Base-by-base conservation (phyloP, 2,113 vertebrate species). In the Elephas maximus region DNA sequence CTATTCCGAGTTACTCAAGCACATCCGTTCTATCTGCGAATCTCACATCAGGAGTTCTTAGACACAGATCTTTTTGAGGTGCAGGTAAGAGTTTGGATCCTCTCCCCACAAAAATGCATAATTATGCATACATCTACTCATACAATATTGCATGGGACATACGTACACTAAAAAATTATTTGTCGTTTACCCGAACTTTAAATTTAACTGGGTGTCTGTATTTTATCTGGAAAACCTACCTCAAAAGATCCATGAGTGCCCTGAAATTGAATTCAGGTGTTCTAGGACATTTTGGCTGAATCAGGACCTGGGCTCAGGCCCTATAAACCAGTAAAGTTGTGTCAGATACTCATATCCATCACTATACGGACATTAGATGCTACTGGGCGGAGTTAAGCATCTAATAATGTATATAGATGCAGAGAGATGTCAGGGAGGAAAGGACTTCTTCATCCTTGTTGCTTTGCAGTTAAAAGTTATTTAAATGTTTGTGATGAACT, bases 111-210 rank as follows among this genome's bases (percentile, higher is more conserved):
- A 67, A 48, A 73, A 81, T 60, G 30, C 26, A 57, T 83, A 84
- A 78, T 60, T 92, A 26, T 37, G 53, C n/a, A 23, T 51, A n/a
- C 10, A 26, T 69, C 73, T 80, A 62, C 45, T 33, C 28, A 76
- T 7, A 30, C 88, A 84, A 78, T 84, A 79, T 51, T 62, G 3
- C 45, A 53, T 44, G 51, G 17, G 41, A 71, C 14, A 33, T 41
- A 37, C 14, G 73, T 86, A 79, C 2, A 65, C 11, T 79, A 85
- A 96, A 92, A 80, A 10, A 17, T 9, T 87, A 44, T 67, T 84
- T 53, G 33, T 88, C 23, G 81, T 82, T 94, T 57, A 65, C 51
- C 79, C 92, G 74, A 73, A 96, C 91, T 80, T 93, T 21, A 94
- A 9, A 60, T 73, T 90, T 78, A 79, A 88, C 20, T 63, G 9